These are phyloP conservation scores for Rousettus madagascariensis DNA, from an alignment of 2,797 vertebrate genomes.

Conservation along the genomic window DNA sequence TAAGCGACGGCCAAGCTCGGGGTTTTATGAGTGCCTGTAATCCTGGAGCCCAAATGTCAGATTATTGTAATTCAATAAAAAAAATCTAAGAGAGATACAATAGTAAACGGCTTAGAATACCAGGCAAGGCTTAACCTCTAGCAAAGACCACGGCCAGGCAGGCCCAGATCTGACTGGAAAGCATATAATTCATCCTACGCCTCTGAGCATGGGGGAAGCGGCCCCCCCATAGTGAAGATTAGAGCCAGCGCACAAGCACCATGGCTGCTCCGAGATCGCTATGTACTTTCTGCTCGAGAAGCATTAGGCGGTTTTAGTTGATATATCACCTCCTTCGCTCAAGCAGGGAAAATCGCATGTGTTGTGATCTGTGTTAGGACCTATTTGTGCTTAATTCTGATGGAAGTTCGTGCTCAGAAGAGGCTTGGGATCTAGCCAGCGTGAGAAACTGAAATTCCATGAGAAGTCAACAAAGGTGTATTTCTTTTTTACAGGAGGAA, in stretches of 20 bases:
- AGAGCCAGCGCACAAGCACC: not conserved
- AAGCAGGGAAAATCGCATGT: not conserved
- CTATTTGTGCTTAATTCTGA: not conserved
- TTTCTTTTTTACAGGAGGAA: conserved; percentile 1
- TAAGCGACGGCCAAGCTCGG: not conserved
- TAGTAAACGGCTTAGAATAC: not conserved
- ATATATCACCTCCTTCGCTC: not conserved
- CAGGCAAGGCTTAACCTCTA: not conserved
- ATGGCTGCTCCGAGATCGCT: not conserved
- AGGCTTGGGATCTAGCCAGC: not conserved
- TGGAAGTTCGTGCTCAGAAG: not conserved
- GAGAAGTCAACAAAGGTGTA: not conserved
- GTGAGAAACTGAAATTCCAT: not conserved
- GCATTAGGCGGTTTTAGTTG: not conserved
- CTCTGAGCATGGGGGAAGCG: not conserved
- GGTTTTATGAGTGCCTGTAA: not conserved
- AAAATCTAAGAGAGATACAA: not conserved
- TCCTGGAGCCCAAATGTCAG: not conserved
- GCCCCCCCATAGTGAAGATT: not conserved
- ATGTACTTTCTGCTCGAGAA: not conserved
- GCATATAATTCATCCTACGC: not conserved
- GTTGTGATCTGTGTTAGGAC: not conserved
- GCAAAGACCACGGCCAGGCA: not conserved
- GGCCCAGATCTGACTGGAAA: not conserved
- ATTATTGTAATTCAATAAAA: not conserved